Percentiles rank a stretch among this genome's conserved stretches.
Evolutionary conservation across 2,888 invertebrate genomes (phyloP).

Genomic region (Lypha dubia): DNA sequence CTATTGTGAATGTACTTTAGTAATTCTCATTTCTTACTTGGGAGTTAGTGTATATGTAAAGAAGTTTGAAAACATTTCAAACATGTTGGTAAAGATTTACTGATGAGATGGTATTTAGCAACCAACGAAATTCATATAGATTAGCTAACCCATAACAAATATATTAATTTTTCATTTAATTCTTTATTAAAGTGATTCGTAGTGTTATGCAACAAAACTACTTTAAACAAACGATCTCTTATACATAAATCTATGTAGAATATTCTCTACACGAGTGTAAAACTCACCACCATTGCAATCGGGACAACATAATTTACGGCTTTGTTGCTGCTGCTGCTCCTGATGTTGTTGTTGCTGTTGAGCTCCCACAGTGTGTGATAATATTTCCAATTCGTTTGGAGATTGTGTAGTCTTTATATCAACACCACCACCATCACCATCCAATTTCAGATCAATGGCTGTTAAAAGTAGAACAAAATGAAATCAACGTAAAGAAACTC

Average conservation of each 20-base stretch:
- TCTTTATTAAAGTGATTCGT: background rate
- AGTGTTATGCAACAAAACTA: background rate
- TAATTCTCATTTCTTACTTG: no score
- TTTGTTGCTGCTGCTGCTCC: slow-evolving; percentile 11
- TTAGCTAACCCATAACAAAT: no score
- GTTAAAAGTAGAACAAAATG: slow-evolving; percentile 43
- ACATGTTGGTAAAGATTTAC: no score
- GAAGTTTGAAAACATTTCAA: no score
- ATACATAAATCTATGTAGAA: background rate
- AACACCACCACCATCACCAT: slow-evolving; percentile 47
- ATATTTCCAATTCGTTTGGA: slow-evolving; percentile 43
- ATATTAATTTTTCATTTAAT: no score
- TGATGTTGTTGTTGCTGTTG: slow-evolving; percentile 34
- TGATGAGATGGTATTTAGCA: no score
- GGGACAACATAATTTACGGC: slow-evolving; percentile 79
- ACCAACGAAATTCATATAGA: no score
- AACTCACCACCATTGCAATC: slow-evolving; percentile 80
- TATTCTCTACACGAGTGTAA: background rate
- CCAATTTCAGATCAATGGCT: slow-evolving; percentile 75
- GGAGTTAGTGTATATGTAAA: no score
- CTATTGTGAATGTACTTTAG: no score
- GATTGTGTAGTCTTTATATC: slow-evolving; percentile 50
- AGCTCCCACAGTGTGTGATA: slow-evolving; percentile 45
- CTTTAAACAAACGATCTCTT: background rate
- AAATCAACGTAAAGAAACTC: slow-evolving; percentile 13